phyloP scores from a whole-genome alignment of 2,888 invertebrate genomes.

The Monochamus alternatus region DNA sequence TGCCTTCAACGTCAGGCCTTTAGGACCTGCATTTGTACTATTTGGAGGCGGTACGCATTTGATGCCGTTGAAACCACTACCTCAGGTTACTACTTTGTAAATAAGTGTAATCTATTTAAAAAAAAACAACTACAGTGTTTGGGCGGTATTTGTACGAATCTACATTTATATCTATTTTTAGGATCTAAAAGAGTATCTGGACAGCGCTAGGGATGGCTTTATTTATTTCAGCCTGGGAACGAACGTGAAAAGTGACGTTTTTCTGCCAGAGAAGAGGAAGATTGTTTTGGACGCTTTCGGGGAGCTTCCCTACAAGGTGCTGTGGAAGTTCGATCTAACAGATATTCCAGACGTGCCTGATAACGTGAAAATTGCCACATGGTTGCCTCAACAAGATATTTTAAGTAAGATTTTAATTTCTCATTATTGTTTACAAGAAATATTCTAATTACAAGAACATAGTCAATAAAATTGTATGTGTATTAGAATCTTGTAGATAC shows the following conservation, averaged over 20 bases:
- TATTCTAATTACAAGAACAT: too few species aligned
- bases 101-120: neutral
- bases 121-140: too few species aligned
- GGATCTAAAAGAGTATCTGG: constrained; percentile 65
- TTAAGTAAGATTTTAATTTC: constrained; percentile 57
- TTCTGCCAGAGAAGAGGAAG: constrained; percentile 61
- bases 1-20: constrained; percentile 59
- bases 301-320: constrained; percentile 66
- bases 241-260: constrained; percentile 63
- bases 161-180: constrained; percentile 44
- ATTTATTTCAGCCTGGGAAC: constrained; percentile 70
- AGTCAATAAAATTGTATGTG: too few species aligned
- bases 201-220: constrained; percentile 64
- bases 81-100: constrained; percentile 50
- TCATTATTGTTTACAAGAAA: constrained; percentile 66
- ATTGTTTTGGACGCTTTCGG: constrained; percentile 65
- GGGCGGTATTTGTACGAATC: too few species aligned
- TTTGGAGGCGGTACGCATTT: constrained; percentile 63
- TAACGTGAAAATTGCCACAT: constrained; percentile 67
- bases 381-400: constrained; percentile 67
- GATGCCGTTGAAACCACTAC: constrained; percentile 50
- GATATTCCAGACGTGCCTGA: constrained; percentile 57
- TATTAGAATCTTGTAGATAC: too few species aligned
- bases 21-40: constrained; percentile 60
- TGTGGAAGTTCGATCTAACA: constrained; percentile 69